Conservation (phyloP, 2,797 vertebrate species). For the Tapirus indicus region DNA sequence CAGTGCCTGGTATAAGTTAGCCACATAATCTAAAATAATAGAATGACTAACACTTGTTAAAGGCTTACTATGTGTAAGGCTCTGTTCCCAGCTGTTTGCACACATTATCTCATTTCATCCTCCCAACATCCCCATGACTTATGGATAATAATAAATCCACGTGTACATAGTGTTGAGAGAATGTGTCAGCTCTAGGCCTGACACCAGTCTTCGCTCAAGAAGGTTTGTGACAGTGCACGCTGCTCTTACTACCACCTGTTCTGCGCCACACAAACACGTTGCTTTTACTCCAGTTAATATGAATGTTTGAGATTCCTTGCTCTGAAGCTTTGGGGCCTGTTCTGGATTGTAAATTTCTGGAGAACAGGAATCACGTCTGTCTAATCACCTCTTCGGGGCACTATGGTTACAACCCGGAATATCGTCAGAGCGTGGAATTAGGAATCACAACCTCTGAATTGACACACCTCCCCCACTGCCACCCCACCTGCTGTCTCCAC, state of each 20-base stretch:
- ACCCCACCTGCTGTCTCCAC: not conserved
- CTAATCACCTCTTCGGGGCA: not conserved
- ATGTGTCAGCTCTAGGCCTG: not conserved
- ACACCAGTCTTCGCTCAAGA: not conserved
- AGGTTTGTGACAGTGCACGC: not conserved
- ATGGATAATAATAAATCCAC: not conserved
- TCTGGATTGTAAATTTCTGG: slow-evolving; percentile 37
- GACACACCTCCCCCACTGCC: not conserved
- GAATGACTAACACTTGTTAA: not conserved
- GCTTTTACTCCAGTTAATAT: not conserved
- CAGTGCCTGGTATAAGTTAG: not conserved
- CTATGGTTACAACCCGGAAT: not conserved
- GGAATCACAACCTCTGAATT: not conserved
- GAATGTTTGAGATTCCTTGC: not conserved
- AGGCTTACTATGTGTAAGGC: not conserved
- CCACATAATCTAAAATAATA: not conserved
- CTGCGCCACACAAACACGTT: not conserved
- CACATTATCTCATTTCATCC: not conserved
- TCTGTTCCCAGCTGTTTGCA: not conserved
- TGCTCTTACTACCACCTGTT: not conserved
- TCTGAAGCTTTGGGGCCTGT: not conserved
- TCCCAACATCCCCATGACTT: not conserved
- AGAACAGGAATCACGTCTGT: slow-evolving; percentile 3
- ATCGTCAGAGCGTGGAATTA: not conserved
- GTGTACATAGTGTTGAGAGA: not conserved